A percentile compares a stretch with the other conserved stretches of the same genome.
These are phyloP conservation scores for Denticeps clupeoides DNA, from an alignment of 2,797 vertebrate genomes.

Conservation along the genomic window DNA sequence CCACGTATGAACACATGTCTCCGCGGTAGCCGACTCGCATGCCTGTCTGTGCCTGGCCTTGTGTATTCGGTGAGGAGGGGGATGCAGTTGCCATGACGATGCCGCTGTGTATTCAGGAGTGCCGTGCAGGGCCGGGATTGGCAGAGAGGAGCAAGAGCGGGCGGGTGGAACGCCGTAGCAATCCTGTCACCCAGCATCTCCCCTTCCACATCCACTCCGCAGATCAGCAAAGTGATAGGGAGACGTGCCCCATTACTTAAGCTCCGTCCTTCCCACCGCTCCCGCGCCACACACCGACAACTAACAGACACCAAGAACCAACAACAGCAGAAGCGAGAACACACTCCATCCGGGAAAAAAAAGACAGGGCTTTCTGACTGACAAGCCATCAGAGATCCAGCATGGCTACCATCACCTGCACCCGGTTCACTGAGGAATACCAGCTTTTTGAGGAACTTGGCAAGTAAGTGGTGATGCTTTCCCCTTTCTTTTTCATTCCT, in stretches of 20 bases:
- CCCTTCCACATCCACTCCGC: constrained; percentile 1
- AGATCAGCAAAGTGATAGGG: constrained; percentile 12
- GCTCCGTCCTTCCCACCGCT: constrained; percentile 4
- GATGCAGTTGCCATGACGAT: constrained; percentile 31
- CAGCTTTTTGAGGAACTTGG: constrained; percentile 97
- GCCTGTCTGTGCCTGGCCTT: background rate
- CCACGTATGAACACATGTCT: background rate
- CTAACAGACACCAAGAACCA: constrained; percentile 3
- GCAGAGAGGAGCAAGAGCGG: constrained; percentile 18
- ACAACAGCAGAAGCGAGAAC: constrained; percentile 1
- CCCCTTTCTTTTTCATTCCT: background rate
- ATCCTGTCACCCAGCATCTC: constrained; percentile 8
- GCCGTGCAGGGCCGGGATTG: constrained; percentile 20
- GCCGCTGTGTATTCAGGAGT: constrained; percentile 19
- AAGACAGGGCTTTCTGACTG: background rate
- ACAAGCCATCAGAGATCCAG: constrained; percentile 27
- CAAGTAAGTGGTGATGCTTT: constrained; percentile 72
- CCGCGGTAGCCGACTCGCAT: constrained; percentile 1
- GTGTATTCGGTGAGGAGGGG: constrained; percentile 4
- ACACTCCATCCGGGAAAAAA: constrained; percentile 2
- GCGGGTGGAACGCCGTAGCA: constrained; percentile 5
- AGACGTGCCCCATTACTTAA: background rate
- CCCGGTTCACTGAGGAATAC: constrained; percentile 93
- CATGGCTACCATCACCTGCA: constrained; percentile 98
- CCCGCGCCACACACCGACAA: constrained; percentile 1